Conservation (phyloP, 2,797 vertebrate species). For the Emydoidea blandingii region DNA sequence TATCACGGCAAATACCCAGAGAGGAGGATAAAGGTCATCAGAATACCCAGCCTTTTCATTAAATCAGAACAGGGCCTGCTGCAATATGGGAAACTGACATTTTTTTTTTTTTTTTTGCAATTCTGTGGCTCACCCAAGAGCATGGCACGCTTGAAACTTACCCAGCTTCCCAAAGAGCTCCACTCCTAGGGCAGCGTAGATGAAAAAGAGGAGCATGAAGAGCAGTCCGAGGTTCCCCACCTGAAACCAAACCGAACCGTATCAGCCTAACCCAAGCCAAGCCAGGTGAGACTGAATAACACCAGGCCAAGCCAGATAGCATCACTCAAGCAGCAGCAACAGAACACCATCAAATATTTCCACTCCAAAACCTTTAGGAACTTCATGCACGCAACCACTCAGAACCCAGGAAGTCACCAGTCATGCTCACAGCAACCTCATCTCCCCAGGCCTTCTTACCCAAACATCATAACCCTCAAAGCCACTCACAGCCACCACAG, state of each 20-base stretch:
- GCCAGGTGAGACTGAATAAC: neutral
- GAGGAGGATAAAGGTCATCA: conserved; percentile 26
- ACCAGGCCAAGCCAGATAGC: neutral
- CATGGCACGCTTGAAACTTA: conserved; percentile 76
- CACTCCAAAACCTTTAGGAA: neutral
- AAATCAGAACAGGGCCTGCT: neutral
- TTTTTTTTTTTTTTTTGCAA: neutral
- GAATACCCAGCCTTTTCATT: conserved; percentile 9
- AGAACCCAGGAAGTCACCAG: neutral
- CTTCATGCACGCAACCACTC: neutral
- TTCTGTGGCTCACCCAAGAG: neutral
- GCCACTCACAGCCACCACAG: neutral
- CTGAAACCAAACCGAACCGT: conserved; percentile 75
- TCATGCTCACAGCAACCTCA: neutral
- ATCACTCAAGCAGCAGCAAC: conserved; percentile 3
- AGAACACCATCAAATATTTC: neutral
- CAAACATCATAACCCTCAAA: neutral
- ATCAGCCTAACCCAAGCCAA: conserved; percentile 27
- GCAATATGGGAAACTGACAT: neutral
- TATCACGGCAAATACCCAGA: neutral
- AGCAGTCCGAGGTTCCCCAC: conserved; percentile 98
- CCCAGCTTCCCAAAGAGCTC: conserved; percentile 98
- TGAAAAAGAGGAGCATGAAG: conserved; percentile 99
- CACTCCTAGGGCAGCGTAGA: conserved; percentile 97
- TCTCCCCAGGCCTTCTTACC: neutral